Conservation (phyloP, 2,888 invertebrate genomes). For the Drosophila picticornis region DNA sequence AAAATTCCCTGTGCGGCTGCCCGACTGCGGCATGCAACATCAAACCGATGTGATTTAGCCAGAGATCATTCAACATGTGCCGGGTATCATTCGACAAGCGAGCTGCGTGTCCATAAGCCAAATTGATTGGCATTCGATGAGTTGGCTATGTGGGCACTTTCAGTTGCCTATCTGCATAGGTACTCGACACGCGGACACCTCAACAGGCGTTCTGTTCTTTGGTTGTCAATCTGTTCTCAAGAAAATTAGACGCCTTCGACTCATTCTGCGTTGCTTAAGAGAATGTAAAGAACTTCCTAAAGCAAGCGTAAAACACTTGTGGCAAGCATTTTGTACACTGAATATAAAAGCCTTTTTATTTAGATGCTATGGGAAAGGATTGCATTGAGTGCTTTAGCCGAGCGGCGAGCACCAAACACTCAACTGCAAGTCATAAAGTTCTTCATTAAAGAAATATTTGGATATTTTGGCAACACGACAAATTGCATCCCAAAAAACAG, state of each 20-base stretch:
- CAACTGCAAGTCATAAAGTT: background rate
- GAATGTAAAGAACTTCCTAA: background rate
- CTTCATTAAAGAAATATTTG: background rate
- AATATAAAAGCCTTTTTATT: background rate
- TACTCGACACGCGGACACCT: background rate
- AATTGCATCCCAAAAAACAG: background rate
- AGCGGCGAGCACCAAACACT: background rate
- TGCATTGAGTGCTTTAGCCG: background rate
- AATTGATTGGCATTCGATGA: conserved; percentile 53
- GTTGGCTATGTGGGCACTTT: conserved; percentile 23
- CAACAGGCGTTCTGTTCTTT: background rate
- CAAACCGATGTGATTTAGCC: background rate
- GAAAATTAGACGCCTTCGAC: background rate
- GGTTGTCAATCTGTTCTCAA: background rate
- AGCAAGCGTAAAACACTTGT: background rate
- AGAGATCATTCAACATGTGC: conserved; percentile 8
- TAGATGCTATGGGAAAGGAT: background rate
- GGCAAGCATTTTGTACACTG: background rate
- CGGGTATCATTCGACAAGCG: conserved; percentile 9
- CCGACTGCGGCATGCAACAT: background rate
- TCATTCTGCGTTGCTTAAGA: background rate
- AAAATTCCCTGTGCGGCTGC: background rate
- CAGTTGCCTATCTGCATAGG: conserved; percentile 15
- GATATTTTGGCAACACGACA: background rate
- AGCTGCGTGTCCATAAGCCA: conserved; percentile 16